Evolutionary conservation across 2,888 invertebrate species (phyloP).

Genomic region (Orthosia incerta): DNA sequence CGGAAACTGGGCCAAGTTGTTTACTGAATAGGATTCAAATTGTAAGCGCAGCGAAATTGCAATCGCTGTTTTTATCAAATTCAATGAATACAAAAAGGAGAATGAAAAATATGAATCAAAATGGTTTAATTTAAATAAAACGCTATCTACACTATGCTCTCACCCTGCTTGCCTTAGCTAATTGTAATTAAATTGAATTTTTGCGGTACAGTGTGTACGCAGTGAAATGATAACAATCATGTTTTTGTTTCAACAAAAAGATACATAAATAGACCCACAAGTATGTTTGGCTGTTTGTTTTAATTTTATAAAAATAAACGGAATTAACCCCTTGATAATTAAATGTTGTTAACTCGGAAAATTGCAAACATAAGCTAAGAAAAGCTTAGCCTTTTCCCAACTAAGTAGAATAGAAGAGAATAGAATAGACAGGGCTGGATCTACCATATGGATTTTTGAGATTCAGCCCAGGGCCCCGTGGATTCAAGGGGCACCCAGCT

Average conservation of each 20-base stretch:
- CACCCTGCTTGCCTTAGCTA: slow-evolving; percentile 56
- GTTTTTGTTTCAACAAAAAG: slow-evolving; percentile 60
- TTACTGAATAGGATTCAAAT: no score
- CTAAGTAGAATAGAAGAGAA: no score
- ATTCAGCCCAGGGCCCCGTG: no score
- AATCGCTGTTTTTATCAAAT: no score
- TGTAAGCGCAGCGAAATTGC: no score
- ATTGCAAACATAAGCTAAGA: neutral
- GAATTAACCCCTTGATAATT: slow-evolving; percentile 12
- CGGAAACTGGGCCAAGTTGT: no score
- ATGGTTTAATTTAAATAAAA: neutral
- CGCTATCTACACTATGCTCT: slow-evolving; percentile 29
- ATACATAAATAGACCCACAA: slow-evolving; percentile 36
- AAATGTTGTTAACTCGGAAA: slow-evolving; percentile 9
- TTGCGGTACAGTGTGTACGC: slow-evolving; percentile 67
- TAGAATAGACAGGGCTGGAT: no score
- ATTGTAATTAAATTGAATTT: slow-evolving; percentile 76
- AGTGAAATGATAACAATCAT: slow-evolving; percentile 74
- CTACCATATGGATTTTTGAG: no score
- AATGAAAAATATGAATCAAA: no score
- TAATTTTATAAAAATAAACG: slow-evolving; percentile 35
- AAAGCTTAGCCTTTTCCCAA: neutral
- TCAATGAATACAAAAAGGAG: neutral
- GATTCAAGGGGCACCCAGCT: no score
- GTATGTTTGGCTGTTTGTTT: slow-evolving; percentile 27